Evolutionary conservation across 2,113 vertebrate species (phyloP).

Genomic region (Podarcis muralis): DNA sequence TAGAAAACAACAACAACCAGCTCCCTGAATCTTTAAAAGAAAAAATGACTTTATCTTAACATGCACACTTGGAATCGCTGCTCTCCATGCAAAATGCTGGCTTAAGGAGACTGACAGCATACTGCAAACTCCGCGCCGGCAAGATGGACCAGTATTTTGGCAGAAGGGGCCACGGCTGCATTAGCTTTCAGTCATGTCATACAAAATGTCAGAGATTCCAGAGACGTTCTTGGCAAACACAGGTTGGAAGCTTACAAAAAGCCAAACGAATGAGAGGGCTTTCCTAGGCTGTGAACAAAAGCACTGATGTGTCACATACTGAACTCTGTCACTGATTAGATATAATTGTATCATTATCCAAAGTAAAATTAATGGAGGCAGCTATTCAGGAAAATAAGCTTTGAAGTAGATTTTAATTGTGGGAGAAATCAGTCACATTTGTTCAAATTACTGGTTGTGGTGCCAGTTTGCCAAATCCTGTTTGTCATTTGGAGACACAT

Average conservation of each 20-base stretch:
- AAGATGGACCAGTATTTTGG: conserved; percentile 35
- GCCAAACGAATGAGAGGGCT: conserved; percentile 41
- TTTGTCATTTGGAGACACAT: neutral
- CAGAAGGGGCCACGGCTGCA: conserved; percentile 44
- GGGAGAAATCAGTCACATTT: conserved; percentile 60
- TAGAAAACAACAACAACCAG: neutral
- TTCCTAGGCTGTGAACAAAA: conserved; percentile 60
- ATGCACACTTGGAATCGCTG: neutral
- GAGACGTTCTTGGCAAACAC: conserved; percentile 56
- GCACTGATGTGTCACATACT: conserved; percentile 56
- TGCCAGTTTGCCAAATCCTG: conserved; percentile 39
- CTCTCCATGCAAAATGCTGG: neutral
- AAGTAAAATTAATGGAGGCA: conserved; percentile 73
- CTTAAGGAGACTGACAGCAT: neutral
- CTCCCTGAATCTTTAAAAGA: neutral
- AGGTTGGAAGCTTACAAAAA: conserved; percentile 58
- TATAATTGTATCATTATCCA: conserved; percentile 75
- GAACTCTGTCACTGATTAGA: conserved; percentile 69
- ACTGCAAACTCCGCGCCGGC: neutral
- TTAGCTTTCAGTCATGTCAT: conserved; percentile 52
- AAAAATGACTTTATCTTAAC: neutral
- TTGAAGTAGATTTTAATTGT: conserved; percentile 72
- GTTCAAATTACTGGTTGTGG: conserved; percentile 62
- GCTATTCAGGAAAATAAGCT: conserved; percentile 69
- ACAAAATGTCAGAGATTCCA: conserved; percentile 63